These are phyloP conservation scores for Drosophila macrospina DNA, from an alignment of 2,888 invertebrate genomes.

Conservation along the genomic window DNA sequence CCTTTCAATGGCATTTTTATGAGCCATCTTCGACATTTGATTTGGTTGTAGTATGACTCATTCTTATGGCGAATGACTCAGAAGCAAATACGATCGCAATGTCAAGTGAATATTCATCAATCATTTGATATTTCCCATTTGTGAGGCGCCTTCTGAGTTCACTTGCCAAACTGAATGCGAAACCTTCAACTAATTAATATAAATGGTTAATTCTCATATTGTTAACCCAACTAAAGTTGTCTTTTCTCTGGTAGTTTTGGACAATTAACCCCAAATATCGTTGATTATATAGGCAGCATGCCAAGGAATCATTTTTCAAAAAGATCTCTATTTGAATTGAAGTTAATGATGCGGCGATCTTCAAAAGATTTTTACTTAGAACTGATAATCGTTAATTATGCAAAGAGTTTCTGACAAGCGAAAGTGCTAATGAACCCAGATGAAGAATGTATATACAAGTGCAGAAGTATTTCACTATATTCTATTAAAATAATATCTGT, in stretches of 20 bases:
- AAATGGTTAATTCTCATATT: constrained; percentile 55
- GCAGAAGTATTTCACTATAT: background rate
- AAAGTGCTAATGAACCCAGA: constrained; percentile 2
- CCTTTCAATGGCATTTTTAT: constrained; percentile 71
- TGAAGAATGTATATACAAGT: background rate
- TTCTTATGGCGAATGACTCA: constrained; percentile 33
- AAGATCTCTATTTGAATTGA: constrained; percentile 15
- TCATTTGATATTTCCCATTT: constrained; percentile 44
- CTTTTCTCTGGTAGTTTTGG: constrained; percentile 11
- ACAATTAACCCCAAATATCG: constrained; percentile 49
- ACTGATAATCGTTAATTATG: constrained; percentile 28
- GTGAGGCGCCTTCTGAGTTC: constrained; percentile 4
- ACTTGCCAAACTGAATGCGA: constrained; percentile 16
- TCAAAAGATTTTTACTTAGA: constrained; percentile 16
- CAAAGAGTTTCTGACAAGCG: constrained; percentile 31
- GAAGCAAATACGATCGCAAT: constrained; percentile 17
- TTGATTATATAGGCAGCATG: constrained; percentile 37
- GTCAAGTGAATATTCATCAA: constrained; percentile 60
- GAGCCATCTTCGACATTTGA: constrained; percentile 49
- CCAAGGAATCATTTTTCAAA: constrained; percentile 58
- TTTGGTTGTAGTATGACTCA: constrained; percentile 58
- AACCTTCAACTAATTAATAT: constrained; percentile 63
- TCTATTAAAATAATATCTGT: too few species aligned
- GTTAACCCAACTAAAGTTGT: constrained; percentile 24
- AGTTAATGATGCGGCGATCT: constrained; percentile 53